Percentiles rank a stretch among this genome's conserved stretches.
Conservation (phyloP, 2,113 vertebrate species). For the Erythrolamprus reginae region DNA sequence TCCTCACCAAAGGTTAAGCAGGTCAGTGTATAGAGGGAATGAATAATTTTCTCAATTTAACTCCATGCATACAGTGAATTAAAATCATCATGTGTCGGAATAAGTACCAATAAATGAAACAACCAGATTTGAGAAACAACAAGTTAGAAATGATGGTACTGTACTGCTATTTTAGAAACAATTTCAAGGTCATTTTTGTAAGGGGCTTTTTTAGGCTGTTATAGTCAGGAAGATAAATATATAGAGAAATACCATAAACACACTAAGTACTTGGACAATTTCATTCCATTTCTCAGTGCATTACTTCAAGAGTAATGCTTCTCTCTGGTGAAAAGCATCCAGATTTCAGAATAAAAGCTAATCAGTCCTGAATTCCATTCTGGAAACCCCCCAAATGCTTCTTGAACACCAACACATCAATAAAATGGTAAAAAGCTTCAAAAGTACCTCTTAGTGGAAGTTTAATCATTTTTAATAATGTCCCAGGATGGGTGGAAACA, state of each 20-base stretch:
- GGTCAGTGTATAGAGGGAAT: not conserved
- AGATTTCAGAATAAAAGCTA: slow-evolving; percentile 11
- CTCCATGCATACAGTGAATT: not conserved
- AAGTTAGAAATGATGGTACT: not conserved
- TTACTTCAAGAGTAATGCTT: not conserved
- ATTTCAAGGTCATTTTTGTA: not conserved
- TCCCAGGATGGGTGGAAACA: slow-evolving; percentile 23
- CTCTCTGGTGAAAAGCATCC: slow-evolving; percentile 23
- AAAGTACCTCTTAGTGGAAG: slow-evolving; percentile 11
- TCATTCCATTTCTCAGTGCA: not conserved
- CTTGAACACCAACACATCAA: slow-evolving; percentile 14
- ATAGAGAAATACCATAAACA: not conserved
- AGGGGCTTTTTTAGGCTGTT: not conserved
- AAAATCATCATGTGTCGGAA: not conserved
- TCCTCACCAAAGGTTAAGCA: not conserved
- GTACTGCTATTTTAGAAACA: not conserved
- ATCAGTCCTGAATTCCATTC: not conserved
- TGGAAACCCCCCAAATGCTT: slow-evolving; percentile 7
- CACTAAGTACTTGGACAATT: not conserved
- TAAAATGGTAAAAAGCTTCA: slow-evolving; percentile 37
- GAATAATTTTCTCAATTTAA: not conserved
- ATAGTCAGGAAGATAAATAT: not conserved
- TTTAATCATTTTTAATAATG: slow-evolving; percentile 14
- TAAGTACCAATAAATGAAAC: not conserved
- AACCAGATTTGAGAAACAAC: not conserved